These are phyloP conservation scores for Austrofundulus limnaeus DNA, from an alignment of 2,113 vertebrate species.

Conservation along the genomic window DNA sequence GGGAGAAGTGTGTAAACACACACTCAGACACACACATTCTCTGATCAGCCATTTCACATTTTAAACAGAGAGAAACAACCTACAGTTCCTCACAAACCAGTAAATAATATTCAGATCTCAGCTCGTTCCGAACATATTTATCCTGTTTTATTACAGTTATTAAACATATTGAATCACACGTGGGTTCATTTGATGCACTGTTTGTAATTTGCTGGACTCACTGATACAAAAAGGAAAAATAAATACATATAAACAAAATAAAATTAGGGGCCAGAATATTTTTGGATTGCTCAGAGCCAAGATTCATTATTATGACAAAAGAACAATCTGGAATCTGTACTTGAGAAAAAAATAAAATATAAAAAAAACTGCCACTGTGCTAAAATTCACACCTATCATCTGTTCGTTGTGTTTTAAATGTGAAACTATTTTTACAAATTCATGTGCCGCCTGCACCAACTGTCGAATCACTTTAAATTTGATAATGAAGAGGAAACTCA, in stretches of 20 bases:
- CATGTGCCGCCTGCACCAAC: too few relatives aligned
- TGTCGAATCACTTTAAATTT: too few relatives aligned
- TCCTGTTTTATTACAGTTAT: not conserved
- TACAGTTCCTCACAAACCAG: not conserved
- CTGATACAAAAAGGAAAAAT: not conserved
- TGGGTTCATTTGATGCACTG: not conserved
- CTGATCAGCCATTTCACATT: not conserved
- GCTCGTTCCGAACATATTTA: slow-evolving; percentile 1
- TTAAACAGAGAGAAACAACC: not conserved
- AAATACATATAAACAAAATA: not conserved
- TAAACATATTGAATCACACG: not conserved
- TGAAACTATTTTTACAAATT: too few relatives aligned
- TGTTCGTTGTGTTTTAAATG: not conserved
- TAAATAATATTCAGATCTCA: not conserved
- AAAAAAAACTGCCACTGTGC: not conserved
- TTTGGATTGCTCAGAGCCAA: not conserved
- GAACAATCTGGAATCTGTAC: not conserved
- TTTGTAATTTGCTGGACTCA: not conserved
- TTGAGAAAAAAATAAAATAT: too few relatives aligned
- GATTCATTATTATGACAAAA: not conserved
- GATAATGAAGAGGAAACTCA: too few relatives aligned
- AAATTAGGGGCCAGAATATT: not conserved
- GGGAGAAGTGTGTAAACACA: slow-evolving; percentile 46
- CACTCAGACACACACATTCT: slow-evolving; percentile 6
- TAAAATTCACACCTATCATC: not conserved